These are phyloP conservation scores for Caenorhabditis tropicalis DNA, from an alignment of 1,140 invertebrate genomes.

Conservation along the genomic window DNA sequence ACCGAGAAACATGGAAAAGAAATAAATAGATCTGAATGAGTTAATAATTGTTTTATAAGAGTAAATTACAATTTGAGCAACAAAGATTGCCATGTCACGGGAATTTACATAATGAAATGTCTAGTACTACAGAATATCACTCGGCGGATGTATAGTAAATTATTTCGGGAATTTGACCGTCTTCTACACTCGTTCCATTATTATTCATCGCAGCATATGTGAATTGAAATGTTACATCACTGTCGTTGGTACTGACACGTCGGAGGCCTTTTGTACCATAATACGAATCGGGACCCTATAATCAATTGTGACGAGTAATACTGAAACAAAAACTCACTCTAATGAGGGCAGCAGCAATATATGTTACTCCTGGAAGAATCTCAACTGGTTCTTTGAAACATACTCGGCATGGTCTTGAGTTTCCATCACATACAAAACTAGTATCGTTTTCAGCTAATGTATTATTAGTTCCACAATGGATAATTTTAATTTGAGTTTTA, in stretches of 20 bases:
- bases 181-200: conserved; percentile 87
- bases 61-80: background rate
- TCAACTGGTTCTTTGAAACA: conserved; percentile 88
- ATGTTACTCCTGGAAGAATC: conserved; percentile 82
- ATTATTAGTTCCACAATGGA: conserved; percentile 81
- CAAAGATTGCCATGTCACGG: background rate
- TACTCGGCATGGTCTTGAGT: conserved; percentile 83
- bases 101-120: background rate
- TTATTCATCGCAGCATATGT: conserved; percentile 85
- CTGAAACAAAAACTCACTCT: conserved; percentile 76
- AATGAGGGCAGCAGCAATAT: conserved; percentile 83
- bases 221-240: conserved; percentile 83
- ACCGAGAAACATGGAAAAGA: too few species aligned
- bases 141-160: conserved; percentile 78
- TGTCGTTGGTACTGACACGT: conserved; percentile 80
- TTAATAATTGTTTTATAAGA: background rate
- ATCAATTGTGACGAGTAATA: background rate
- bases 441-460: conserved; percentile 82
- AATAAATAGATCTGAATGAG: too few species aligned
- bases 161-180: conserved; percentile 88
- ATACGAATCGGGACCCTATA: conserved; percentile 84
- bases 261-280: conserved; percentile 85
- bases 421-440: conserved; percentile 83
- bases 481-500: conserved; percentile 75
- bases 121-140: background rate